phyloP scores from a whole-genome alignment of 1,140 invertebrate genomes.

The Drosophila seguyi region DNA sequence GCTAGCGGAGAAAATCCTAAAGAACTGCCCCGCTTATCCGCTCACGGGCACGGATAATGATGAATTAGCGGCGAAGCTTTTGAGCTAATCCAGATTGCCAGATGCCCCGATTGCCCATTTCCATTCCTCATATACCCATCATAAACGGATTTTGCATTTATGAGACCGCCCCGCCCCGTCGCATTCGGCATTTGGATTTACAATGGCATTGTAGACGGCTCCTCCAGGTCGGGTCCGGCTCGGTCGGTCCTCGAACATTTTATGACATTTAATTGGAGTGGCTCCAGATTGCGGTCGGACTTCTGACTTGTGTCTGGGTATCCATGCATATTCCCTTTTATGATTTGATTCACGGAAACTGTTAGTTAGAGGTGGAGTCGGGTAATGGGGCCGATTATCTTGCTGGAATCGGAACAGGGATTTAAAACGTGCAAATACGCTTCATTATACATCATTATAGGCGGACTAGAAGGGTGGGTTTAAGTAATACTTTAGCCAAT shows the following conservation, averaged over 20 bases:
- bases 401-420: constrained; percentile 11
- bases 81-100: constrained; percentile 51
- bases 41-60: constrained; percentile 65
- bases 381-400: constrained; percentile 38
- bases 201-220: constrained; percentile 46
- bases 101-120: neutral
- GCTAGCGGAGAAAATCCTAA: constrained; percentile 31
- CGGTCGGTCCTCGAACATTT: constrained; percentile 40
- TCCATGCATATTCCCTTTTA: constrained; percentile 53
- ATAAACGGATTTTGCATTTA: constrained; percentile 77
- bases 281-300: constrained; percentile 55
- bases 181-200: constrained; percentile 64
- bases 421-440: constrained; percentile 12
- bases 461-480: neutral
- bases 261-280: constrained; percentile 80
- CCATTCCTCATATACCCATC: constrained; percentile 28
- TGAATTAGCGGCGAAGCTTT: constrained; percentile 56
- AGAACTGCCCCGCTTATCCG: constrained; percentile 43
- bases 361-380: constrained; percentile 40
- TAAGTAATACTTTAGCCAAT: no score
- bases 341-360: constrained; percentile 81
- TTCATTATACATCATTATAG: constrained; percentile 8
- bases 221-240: constrained; percentile 16
- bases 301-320: constrained; percentile 49
- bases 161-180: constrained; percentile 34